These are phyloP conservation scores for Sciurus niger DNA, from an alignment of 2,113 vertebrate genomes.

Conservation along the genomic window DNA sequence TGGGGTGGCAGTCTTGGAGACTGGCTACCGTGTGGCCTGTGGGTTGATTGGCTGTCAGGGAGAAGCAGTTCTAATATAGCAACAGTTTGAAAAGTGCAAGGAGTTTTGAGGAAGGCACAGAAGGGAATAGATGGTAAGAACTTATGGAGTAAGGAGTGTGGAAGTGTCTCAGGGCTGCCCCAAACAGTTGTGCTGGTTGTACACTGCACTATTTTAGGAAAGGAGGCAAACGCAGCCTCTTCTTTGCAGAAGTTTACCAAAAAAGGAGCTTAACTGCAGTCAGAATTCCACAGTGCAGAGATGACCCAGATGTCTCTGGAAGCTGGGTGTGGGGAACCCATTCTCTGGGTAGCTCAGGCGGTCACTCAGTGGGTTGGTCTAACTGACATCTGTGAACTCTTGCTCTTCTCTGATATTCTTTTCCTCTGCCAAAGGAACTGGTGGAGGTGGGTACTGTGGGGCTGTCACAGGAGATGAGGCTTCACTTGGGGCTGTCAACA, in stretches of 20 bases:
- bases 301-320: background rate
- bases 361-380: background rate
- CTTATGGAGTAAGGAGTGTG: background rate
- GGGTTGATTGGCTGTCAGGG: background rate
- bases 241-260: background rate
- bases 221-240: background rate
- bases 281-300: background rate
- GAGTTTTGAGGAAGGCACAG: background rate
- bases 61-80: conserved; percentile 20
- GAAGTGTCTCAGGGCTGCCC: background rate
- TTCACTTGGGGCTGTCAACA: background rate
- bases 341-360: background rate
- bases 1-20: background rate
- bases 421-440: conserved; percentile 27
- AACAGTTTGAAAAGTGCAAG: background rate
- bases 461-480: background rate
- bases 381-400: background rate
- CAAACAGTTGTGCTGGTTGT: background rate
- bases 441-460: background rate
- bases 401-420: background rate
- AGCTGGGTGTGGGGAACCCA: background rate
- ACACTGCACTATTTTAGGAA: background rate
- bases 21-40: background rate
- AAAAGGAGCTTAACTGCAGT: background rate
- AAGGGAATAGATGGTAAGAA: background rate